These are phyloP conservation scores for Phasianus colchicus DNA, from an alignment of 2,113 vertebrate species.

Conservation along the genomic window DNA sequence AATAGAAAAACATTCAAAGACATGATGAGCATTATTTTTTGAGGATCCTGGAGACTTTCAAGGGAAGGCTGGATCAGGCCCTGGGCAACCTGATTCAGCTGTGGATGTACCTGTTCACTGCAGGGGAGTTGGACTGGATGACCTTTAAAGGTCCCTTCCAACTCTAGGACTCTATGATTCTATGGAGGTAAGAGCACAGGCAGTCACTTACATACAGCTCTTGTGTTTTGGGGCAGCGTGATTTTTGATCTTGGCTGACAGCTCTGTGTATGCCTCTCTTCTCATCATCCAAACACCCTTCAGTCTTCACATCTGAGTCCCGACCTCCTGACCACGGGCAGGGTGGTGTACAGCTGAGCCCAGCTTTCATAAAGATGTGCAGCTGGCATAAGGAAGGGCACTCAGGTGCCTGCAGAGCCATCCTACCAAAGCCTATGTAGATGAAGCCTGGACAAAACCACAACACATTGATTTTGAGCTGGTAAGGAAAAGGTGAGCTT, in stretches of 20 bases:
- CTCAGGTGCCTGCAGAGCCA: not conserved
- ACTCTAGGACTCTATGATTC: too few relatives aligned
- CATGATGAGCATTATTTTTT: not conserved
- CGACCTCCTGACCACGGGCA: not conserved
- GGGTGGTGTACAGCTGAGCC: not conserved
- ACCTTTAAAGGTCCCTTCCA: too few relatives aligned
- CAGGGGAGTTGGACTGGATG: too few relatives aligned
- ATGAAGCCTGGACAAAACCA: not conserved
- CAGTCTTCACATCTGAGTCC: not conserved
- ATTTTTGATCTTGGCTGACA: not conserved
- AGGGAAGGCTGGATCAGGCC: too few relatives aligned
- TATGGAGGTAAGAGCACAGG: not conserved
- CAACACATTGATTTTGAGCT: not conserved
- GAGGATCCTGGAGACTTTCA: not conserved
- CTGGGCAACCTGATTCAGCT: too few relatives aligned
- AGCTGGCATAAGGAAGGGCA: not conserved
- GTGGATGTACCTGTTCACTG: too few relatives aligned
- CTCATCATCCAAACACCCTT: not conserved
- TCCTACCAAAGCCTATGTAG: not conserved
- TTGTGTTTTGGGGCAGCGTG: not conserved
- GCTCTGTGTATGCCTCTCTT: not conserved
- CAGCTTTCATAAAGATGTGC: accelerated
- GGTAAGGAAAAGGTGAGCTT: not conserved
- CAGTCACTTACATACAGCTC: not conserved
- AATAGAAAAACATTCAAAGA: not conserved